Evolutionary conservation across 2,797 vertebrate species (phyloP).

Genomic region (Alectoris magna): DNA sequence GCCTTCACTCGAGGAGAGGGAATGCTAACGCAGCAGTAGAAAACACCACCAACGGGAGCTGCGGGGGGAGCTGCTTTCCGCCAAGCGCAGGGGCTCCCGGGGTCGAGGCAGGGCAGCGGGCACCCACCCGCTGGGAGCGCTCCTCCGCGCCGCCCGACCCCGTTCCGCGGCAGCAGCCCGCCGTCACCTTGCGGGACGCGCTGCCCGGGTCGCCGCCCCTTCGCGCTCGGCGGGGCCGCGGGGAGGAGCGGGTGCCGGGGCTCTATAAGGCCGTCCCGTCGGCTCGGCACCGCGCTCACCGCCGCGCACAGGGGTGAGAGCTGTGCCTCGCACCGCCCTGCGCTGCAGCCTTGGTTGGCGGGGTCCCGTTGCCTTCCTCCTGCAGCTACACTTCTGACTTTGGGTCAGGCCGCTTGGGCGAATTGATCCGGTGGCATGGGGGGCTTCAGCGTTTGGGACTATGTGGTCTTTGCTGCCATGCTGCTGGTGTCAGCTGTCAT

Average conservation of each 20-base stretch:
- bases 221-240: not conserved
- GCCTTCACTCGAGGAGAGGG: not conserved
- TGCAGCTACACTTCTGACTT: not conserved
- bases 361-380: not conserved
- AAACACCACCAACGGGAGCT: not conserved
- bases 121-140: not conserved
- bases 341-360: not conserved
- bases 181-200: not conserved
- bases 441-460: slow-evolving; percentile 87
- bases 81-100: not conserved
- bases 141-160: not conserved
- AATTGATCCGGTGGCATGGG: not conserved
- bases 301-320: not conserved
- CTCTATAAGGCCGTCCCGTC: slow-evolving; percentile 21
- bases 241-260: slow-evolving; percentile 20
- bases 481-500: slow-evolving; percentile 87
- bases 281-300: not conserved
- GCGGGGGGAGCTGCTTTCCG: not conserved
- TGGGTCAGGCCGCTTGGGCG: not conserved
- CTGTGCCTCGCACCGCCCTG: no score
- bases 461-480: slow-evolving; percentile 90
- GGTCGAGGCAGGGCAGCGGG: not conserved
- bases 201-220: not conserved
- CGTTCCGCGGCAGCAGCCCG: not conserved
- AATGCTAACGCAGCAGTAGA: not conserved